Conservation (phyloP, 2,113 vertebrate genomes). For the Spheniscus mendiculus region DNA sequence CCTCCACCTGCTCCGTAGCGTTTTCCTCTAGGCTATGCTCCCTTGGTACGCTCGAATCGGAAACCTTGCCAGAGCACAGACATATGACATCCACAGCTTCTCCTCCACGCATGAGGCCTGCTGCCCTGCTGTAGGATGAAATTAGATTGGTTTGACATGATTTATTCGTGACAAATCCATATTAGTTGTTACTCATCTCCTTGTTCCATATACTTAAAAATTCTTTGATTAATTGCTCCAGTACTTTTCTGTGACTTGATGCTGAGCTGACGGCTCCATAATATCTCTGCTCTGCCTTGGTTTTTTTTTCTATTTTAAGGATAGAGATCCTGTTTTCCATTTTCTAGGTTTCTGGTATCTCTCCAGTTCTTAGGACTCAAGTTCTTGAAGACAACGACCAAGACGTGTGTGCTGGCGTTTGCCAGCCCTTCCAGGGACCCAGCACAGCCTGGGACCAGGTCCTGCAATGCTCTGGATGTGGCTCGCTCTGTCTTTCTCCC, state of each 20-base stretch:
- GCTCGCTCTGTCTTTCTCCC: neutral
- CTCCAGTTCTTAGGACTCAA: neutral
- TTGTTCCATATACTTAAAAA: neutral
- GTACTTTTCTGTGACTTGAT: neutral
- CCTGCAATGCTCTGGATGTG: neutral
- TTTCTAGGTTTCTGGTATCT: neutral
- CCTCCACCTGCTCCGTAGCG: fast-evolving
- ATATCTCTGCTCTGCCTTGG: neutral
- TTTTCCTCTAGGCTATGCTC: neutral
- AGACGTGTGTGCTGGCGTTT: neutral
- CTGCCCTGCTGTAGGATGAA: neutral
- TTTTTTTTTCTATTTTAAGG: neutral
- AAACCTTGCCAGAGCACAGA: neutral
- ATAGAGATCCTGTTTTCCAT: neutral
- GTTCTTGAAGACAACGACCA: neutral
- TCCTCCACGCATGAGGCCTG: neutral
- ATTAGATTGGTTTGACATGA: neutral
- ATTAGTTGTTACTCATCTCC: neutral
- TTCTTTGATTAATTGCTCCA: neutral
- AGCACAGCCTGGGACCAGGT: neutral
- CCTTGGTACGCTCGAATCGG: fast-evolving
- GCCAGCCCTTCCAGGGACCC: neutral
- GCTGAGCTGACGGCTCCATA: neutral
- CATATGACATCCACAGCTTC: neutral
- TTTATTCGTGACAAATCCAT: neutral